phyloP scores from a whole-genome alignment of 2,797 vertebrate genomes.

The Avahi laniger region DNA sequence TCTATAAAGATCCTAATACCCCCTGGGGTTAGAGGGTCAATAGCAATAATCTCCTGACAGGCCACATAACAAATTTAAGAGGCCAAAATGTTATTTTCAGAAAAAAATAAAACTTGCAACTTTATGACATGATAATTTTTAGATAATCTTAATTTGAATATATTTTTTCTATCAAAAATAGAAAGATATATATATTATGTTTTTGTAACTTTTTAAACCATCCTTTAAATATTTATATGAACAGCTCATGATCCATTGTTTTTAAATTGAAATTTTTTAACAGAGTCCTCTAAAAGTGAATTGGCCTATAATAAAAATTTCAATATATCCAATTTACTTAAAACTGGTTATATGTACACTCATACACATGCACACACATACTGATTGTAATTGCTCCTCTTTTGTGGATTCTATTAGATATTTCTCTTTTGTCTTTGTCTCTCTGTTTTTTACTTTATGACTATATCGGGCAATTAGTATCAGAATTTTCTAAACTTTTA shows the following conservation, averaged over 20 bases:
- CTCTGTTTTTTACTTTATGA: neutral
- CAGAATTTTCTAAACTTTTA: neutral
- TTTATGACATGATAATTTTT: conserved; percentile 43
- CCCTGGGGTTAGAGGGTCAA: neutral
- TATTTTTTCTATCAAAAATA: neutral
- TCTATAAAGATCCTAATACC: neutral
- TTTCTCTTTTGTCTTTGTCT: neutral
- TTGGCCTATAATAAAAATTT: neutral
- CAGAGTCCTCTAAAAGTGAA: neutral
- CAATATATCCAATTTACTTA: neutral
- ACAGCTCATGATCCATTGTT: neutral
- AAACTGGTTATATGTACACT: neutral
- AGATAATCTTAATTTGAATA: neutral
- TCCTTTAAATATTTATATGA: neutral
- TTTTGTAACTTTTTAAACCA: neutral
- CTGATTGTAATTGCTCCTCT: neutral
- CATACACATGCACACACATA: neutral
- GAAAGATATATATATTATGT: neutral
- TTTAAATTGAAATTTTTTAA: neutral
- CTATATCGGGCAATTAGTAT: neutral
- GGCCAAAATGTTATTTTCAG: neutral
- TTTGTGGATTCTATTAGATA: neutral
- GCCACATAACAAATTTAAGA: neutral
- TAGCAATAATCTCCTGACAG: neutral
- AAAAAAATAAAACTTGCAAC: neutral